Percentiles rank a stretch among this genome's conserved stretches.
These are phyloP conservation scores for Hippocampus kuda DNA, from an alignment of 2,797 vertebrate genomes.

Conservation along the genomic window DNA sequence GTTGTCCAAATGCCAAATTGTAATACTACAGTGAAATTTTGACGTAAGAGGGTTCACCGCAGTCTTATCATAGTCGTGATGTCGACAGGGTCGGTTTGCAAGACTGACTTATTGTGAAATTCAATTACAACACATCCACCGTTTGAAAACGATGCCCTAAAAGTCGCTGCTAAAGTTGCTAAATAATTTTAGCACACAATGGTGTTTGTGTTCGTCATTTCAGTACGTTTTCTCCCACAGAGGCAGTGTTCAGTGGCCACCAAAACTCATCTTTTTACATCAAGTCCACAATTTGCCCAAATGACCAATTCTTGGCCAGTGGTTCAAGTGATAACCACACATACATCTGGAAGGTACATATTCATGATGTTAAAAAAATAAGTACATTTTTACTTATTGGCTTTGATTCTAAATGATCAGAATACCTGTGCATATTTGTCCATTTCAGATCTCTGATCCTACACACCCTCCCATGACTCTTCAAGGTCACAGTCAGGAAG, in stretches of 20 bases:
- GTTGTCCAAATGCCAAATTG: neutral
- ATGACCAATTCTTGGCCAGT: constrained; percentile 89
- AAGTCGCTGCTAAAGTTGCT: neutral
- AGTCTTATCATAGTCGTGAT: neutral
- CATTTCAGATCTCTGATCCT: constrained; percentile 77
- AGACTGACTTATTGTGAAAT: neutral
- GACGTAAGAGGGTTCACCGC: neutral
- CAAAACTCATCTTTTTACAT: constrained; percentile 93
- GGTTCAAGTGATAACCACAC: constrained; percentile 84
- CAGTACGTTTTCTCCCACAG: constrained; percentile 51
- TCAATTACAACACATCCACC: neutral
- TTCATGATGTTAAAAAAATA: neutral
- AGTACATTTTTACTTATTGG: neutral
- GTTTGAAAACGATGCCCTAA: neutral
- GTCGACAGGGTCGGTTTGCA: neutral
- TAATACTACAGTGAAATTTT: neutral
- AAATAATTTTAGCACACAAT: neutral
- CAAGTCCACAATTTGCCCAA: constrained; percentile 86
- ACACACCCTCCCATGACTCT: constrained; percentile 74
- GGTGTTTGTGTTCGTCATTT: neutral
- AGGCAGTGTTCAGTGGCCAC: constrained; percentile 81
- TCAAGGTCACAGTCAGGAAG: constrained; percentile 87
- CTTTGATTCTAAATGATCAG: neutral
- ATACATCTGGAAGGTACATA: constrained; percentile 89
- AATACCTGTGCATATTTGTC: neutral